A percentile compares a stretch with the other conserved stretches of the same genome.
These are phyloP conservation scores for Netelia fuscicornis DNA, from an alignment of 2,888 invertebrate species.

Conservation along the genomic window DNA sequence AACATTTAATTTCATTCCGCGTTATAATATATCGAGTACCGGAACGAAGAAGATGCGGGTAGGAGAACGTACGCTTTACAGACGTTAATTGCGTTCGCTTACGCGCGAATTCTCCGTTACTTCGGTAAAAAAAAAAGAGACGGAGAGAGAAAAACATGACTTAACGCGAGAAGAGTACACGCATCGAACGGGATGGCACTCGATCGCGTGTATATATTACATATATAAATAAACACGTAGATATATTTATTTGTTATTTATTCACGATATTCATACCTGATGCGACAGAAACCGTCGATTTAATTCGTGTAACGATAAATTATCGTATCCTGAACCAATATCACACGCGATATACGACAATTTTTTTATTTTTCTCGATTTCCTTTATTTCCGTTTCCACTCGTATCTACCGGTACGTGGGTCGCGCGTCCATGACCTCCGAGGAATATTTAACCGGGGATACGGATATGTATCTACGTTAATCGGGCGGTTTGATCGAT, in stretches of 20 bases:
- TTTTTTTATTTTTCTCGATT: conserved; percentile 3
- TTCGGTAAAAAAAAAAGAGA: background rate
- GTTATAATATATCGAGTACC: conserved; percentile 16
- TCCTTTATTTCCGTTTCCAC: background rate
- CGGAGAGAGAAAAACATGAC: no score
- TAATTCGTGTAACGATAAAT: conserved; percentile 18
- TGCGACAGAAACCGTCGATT: background rate
- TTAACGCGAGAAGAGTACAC: background rate
- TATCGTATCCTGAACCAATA: conserved; percentile 33
- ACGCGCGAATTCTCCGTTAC: conserved; percentile 11
- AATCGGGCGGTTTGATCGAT: conserved; percentile 68
- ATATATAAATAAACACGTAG: no score
- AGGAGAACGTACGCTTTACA: conserved; percentile 19
- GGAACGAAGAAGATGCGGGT: conserved; percentile 48
- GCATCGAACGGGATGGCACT: background rate
- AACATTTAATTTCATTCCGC: background rate
- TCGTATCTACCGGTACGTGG: conserved; percentile 46
- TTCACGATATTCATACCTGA: conserved; percentile 12
- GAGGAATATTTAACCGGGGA: conserved; percentile 6
- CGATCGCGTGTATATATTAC: background rate
- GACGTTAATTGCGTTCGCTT: conserved; percentile 34
- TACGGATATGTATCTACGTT: background rate
- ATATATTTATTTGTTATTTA: background rate
- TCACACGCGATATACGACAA: conserved; percentile 17
- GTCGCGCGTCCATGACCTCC: conserved; percentile 41